Evolutionary conservation across 2,888 invertebrate genomes (phyloP), one percentile per base, ranked within the genome.

Genomic region (Cyaniris semiargus): DNA sequence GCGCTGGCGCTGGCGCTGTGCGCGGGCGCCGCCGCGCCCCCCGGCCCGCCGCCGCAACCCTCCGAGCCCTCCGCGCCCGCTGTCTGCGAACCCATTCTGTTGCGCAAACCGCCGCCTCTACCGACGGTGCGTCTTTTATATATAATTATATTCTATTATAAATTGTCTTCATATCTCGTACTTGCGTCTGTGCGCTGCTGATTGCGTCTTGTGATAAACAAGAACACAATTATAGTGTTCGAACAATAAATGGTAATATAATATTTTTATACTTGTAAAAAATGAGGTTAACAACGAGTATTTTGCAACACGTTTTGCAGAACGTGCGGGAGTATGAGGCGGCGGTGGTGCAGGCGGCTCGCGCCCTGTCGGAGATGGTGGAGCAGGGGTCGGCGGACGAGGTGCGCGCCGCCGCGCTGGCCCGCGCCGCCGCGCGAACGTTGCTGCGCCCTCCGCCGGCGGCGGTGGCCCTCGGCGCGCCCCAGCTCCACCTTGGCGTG

Each of bases 401-500:
- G 81, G 85, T 87, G 75, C 89, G 90, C 75, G 90, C 92, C 23
- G 90, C 91, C 15, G 88, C 88, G 48, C 87, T 93, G 44, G 94
- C 91, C n/a, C 89, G 90, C 71, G 90, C 91, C 38, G 91, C 90
- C n/a, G 90, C 91, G 7, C 88, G 89, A 77, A 89, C 90, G 0
- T 90, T 89, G 0, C 88, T 94, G 31, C 83, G 86, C 1, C 90
- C 93, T 7, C 87, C 93, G 1, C 91, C 92, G 75, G 90, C 91
- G 48, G 94, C 94, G 77, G 91, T 94, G 31, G 94, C 94, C 0
- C 89, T 94, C 13, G 94, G 94, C 77, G 92, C 95, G 8, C 94
- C 94, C 13, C 91, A 94, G 77, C 88, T 95, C 23, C 92, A 94
- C 79, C 90, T 94, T 18, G 90, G 93, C 78, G 90, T 95, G 38